Evolutionary conservation across 1,140 invertebrate species (phyloP).

Genomic region (Armadillidium nasatum): DNA sequence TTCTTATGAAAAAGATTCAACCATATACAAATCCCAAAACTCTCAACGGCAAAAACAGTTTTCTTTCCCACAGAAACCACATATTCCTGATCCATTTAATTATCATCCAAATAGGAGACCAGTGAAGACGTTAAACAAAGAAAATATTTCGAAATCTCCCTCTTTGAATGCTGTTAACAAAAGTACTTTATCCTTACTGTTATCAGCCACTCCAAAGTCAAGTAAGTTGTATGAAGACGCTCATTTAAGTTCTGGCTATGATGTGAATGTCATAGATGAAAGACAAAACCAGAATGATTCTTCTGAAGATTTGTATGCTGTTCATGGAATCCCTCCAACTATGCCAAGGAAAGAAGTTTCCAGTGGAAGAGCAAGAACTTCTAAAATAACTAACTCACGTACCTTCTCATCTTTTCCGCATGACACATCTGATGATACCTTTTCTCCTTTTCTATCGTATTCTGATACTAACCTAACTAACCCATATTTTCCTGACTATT

Average conservation of each 20-base stretch:
- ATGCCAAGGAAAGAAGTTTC: neutral
- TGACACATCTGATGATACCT: constrained; percentile 31
- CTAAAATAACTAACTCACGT: constrained; percentile 16
- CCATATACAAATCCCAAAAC: neutral
- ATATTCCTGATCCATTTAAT: neutral
- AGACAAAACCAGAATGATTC: neutral
- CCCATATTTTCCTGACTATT: constrained; percentile 27
- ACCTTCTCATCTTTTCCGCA: constrained; percentile 33
- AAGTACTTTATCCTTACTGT: neutral
- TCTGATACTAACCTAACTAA: constrained; percentile 35
- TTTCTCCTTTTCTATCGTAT: constrained; percentile 30
- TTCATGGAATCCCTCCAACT: constrained; percentile 27
- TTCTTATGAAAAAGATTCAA: neutral
- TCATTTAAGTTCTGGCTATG: neutral
- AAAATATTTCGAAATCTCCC: neutral
- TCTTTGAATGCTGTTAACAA: neutral
- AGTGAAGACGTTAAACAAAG: neutral
- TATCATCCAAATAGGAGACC: neutral
- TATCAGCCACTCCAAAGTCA: neutral
- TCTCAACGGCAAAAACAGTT: neutral
- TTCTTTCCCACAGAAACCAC: neutral
- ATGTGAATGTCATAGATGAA: neutral
- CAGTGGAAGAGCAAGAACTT: neutral
- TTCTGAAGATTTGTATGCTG: constrained; percentile 27
- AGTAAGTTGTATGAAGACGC: neutral